These are phyloP conservation scores for Numenius phaeopus DNA, from an alignment of 2,797 vertebrate species.

Conservation along the genomic window DNA sequence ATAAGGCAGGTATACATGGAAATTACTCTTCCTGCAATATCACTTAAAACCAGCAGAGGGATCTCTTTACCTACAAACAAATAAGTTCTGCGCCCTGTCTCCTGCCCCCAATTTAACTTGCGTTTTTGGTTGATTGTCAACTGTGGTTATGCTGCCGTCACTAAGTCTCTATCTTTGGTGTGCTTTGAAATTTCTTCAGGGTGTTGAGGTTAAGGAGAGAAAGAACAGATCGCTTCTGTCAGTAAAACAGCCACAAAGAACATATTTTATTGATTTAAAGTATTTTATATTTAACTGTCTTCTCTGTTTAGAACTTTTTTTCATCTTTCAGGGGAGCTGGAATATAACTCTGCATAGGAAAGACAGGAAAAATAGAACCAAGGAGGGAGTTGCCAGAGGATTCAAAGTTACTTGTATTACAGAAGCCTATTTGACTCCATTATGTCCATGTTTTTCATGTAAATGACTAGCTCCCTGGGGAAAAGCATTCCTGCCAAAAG, in stretches of 20 bases:
- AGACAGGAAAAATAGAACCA: not conserved
- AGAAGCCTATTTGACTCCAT: slow-evolving; percentile 46
- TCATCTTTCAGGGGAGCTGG: slow-evolving; percentile 13
- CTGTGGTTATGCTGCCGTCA: slow-evolving; percentile 44
- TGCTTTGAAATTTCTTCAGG: slow-evolving; percentile 55
- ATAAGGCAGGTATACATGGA: not conserved
- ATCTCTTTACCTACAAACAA: slow-evolving; percentile 41
- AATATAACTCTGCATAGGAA: not conserved
- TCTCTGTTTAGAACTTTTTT: slow-evolving; percentile 11
- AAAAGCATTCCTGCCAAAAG: slow-evolving; percentile 47
- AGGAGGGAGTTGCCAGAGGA: not conserved
- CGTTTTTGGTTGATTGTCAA: slow-evolving; percentile 48
- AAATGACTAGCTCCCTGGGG: slow-evolving; percentile 33
- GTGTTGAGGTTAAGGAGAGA: slow-evolving; percentile 50
- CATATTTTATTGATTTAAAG: slow-evolving; percentile 63
- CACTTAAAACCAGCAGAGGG: slow-evolving; percentile 61
- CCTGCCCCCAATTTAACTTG: not conserved
- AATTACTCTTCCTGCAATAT: slow-evolving; percentile 25
- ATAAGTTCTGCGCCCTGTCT: not conserved
- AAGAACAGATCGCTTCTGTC: slow-evolving; percentile 60
- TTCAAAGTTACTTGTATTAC: slow-evolving; percentile 14
- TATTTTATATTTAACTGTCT: slow-evolving; percentile 59
- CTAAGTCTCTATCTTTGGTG: slow-evolving; percentile 45
- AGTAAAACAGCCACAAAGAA: slow-evolving; percentile 50
- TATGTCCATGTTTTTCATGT: slow-evolving; percentile 40